A percentile compares a stretch with the other conserved stretches of the same genome.
Evolutionary conservation across 2,888 invertebrate genomes (phyloP).

Genomic region (Lutraria lutraria): DNA sequence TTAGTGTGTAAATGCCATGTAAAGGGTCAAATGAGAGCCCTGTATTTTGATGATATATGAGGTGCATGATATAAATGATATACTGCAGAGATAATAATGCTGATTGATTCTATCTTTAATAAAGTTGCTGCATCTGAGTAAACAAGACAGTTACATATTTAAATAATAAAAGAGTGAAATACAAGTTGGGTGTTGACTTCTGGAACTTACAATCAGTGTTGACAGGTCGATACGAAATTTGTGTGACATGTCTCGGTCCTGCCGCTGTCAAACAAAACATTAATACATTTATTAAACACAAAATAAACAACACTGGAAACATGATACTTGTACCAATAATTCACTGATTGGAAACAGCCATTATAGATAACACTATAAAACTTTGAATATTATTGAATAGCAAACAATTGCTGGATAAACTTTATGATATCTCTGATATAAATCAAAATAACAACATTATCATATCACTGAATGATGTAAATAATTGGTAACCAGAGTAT

Average conservation of each 20-base stretch:
- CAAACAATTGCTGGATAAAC: not conserved
- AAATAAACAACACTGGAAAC: not conserved
- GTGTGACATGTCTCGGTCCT: slow-evolving; percentile 24
- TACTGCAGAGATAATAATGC: too few relatives aligned
- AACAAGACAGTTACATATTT: not conserved
- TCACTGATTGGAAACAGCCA: not conserved
- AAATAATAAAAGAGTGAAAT: not conserved
- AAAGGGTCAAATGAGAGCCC: too few relatives aligned
- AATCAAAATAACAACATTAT: not conserved
- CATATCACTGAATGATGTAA: not conserved
- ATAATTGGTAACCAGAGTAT: too few relatives aligned
- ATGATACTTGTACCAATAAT: not conserved
- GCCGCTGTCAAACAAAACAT: not conserved
- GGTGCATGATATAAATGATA: too few relatives aligned
- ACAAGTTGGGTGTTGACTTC: not conserved
- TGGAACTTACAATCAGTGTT: not conserved
- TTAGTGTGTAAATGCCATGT: too few relatives aligned
- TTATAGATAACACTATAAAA: not conserved
- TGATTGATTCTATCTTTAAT: too few relatives aligned
- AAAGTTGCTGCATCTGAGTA: not conserved
- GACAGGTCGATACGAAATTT: slow-evolving; percentile 3
- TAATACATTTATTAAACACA: not conserved
- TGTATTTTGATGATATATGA: too few relatives aligned
- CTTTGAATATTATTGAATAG: not conserved
- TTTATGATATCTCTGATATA: not conserved